These are phyloP conservation scores for Diadophis punctatus DNA, from an alignment of 2,113 vertebrate species.

Conservation along the genomic window DNA sequence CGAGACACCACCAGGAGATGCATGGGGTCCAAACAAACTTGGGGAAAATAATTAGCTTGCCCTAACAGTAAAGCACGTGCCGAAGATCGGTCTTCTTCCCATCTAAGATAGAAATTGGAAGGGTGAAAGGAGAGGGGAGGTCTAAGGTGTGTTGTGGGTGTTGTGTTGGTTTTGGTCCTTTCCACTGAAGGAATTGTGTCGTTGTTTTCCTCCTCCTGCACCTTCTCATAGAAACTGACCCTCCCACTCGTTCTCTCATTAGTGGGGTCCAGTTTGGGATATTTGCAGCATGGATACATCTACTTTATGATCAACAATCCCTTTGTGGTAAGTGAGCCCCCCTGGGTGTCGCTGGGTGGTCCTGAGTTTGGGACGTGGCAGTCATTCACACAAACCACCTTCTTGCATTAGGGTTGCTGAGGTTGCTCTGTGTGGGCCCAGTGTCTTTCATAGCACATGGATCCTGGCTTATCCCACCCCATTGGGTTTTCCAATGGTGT, in stretches of 20 bases:
- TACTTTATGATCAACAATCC: neutral
- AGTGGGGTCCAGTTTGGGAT: neutral
- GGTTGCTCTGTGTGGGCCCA: neutral
- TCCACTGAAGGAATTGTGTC: neutral
- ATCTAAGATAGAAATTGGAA: neutral
- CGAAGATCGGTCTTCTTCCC: neutral
- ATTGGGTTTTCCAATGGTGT: neutral
- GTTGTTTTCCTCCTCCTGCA: neutral
- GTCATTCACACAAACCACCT: neutral
- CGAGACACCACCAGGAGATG: neutral
- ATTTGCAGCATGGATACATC: neutral
- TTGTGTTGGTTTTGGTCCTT: neutral
- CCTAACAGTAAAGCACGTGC: neutral
- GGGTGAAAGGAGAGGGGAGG: neutral
- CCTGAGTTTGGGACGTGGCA: too few species aligned
- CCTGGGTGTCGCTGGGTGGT: neutral
- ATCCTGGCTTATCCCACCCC: neutral
- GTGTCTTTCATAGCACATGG: too few species aligned
- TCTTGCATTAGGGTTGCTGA: too few species aligned
- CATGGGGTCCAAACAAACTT: neutral
- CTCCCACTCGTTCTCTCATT: neutral
- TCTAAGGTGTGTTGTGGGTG: neutral
- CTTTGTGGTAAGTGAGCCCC: neutral
- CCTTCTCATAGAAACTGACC: neutral
- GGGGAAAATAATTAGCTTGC: neutral